Conservation (phyloP, 2,797 vertebrate genomes). For the Echeneis naucrates region DNA sequence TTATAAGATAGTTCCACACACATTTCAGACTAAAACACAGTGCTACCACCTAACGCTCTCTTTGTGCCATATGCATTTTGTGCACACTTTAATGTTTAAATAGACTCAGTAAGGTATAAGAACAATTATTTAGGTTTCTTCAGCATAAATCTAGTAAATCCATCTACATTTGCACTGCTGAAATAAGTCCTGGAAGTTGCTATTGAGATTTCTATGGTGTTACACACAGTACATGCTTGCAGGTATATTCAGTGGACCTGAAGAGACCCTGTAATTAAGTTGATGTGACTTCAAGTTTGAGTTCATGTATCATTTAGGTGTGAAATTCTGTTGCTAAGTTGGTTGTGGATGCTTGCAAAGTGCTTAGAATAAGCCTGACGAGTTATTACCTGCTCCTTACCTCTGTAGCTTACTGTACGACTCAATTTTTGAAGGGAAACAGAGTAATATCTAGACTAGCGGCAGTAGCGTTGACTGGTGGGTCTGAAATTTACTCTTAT, state of each 20-base stretch:
- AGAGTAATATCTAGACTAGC: not conserved
- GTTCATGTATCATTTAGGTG: slow-evolving; percentile 44
- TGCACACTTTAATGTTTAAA: not conserved
- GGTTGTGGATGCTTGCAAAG: slow-evolving; percentile 12
- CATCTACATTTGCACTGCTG: not conserved
- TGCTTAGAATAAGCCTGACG: not conserved
- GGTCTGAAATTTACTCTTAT: slow-evolving; percentile 38
- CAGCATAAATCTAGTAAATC: not conserved
- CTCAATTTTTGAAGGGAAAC: not conserved
- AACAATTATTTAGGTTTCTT: not conserved
- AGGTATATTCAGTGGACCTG: not conserved
- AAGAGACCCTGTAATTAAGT: not conserved
- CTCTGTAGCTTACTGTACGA: not conserved
- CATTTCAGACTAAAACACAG: not conserved
- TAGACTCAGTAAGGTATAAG: not conserved
- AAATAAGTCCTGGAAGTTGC: not conserved
- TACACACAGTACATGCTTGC: not conserved
- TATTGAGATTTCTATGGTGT: not conserved
- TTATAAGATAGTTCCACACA: not conserved
- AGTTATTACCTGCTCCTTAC: not conserved
- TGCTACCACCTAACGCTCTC: not conserved
- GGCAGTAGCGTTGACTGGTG: not conserved
- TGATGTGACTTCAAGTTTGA: slow-evolving; percentile 20
- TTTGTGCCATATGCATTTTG: not conserved
- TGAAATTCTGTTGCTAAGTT: slow-evolving; percentile 35